phyloP scores from a whole-genome alignment of 2,797 vertebrate genomes.

The Gephyroberyx darwinii region DNA sequence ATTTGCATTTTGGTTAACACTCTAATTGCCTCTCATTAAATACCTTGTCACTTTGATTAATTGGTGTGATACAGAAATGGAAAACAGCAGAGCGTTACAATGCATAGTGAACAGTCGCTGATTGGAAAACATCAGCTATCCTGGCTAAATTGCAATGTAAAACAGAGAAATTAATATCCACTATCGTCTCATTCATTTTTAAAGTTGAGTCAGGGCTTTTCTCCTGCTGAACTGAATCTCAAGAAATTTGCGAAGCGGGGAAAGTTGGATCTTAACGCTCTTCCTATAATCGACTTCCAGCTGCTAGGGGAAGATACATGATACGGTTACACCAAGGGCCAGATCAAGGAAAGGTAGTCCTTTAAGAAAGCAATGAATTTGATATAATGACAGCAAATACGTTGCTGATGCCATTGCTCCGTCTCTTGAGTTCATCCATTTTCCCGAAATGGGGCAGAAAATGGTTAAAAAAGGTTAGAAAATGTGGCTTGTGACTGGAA shows the following conservation, averaged over 20 bases:
- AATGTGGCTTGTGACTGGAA: not conserved
- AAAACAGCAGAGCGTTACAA: constrained; percentile 73
- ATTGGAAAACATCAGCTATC: constrained; percentile 50
- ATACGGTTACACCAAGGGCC: too few species aligned
- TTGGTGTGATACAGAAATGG: constrained; percentile 77
- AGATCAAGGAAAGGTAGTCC: not conserved
- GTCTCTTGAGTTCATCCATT: not conserved
- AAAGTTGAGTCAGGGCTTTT: constrained; percentile 37
- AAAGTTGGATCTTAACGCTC: not conserved
- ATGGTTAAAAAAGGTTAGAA: not conserved
- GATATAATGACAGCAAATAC: not conserved
- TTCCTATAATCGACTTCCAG: not conserved
- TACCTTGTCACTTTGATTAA: constrained; percentile 84
- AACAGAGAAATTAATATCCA: constrained; percentile 31
- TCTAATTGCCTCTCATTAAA: constrained; percentile 85
- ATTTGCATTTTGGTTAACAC: constrained; percentile 81
- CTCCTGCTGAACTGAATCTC: constrained; percentile 5
- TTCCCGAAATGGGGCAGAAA: not conserved
- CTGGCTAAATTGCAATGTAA: constrained; percentile 24
- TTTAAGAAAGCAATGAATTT: constrained; percentile 4
- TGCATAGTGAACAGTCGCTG: constrained; percentile 58
- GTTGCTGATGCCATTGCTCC: not conserved
- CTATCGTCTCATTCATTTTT: constrained; percentile 16
- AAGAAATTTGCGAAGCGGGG: not conserved
- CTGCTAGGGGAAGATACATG: not conserved